Evolutionary conservation across 2,113 vertebrate species (phyloP).

Genomic region (Prunella himalayana): DNA sequence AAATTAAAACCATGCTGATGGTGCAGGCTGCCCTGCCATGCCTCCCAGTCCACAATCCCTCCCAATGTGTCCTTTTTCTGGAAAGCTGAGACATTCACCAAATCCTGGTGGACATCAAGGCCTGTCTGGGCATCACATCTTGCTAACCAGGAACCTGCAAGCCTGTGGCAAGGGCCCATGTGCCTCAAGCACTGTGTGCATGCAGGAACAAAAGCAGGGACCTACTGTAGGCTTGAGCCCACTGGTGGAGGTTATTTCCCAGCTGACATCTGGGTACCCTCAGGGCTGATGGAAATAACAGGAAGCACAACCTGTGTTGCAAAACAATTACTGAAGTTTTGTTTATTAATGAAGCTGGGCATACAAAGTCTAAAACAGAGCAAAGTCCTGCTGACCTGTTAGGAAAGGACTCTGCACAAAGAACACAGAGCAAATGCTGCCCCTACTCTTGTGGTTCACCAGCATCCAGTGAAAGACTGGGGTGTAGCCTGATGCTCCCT

Average conservation of each 20-base stretch:
- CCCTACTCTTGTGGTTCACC: neutral
- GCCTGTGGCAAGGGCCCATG: neutral
- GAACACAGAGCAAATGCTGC: neutral
- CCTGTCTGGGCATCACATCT: neutral
- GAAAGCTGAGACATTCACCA: neutral
- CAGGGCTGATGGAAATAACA: neutral
- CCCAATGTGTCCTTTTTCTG: neutral
- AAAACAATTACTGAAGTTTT: neutral
- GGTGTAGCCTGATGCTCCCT: neutral
- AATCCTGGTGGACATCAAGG: neutral
- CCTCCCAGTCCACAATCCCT: neutral
- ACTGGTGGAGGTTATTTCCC: neutral
- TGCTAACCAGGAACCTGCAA: neutral
- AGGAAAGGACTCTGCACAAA: neutral
- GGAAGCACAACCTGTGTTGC: neutral
- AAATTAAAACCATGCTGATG: neutral
- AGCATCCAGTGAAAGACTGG: neutral
- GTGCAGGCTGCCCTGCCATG: neutral
- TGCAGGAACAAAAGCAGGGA: neutral
- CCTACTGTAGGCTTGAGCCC: neutral
- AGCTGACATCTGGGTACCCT: neutral
- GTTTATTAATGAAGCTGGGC: neutral
- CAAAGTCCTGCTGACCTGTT: fast-evolving
- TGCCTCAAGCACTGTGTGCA: fast-evolving
- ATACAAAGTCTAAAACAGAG: neutral